phyloP scores from a whole-genome alignment of 2,113 vertebrate species.

The Tylochromis polylepis region DNA sequence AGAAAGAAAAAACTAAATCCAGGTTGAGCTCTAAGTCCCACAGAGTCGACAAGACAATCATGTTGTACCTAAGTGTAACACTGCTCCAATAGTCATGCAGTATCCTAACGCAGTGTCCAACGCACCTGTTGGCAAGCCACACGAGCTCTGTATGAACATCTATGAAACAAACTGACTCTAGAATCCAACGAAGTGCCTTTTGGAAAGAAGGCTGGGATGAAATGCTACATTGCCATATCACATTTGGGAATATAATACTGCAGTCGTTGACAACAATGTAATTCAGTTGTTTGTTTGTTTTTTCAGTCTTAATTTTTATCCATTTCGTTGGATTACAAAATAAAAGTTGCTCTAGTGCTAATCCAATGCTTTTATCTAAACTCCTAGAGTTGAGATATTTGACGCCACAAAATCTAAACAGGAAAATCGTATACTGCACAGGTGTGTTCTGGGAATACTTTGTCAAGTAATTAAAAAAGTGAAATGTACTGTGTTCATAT shows the following conservation, averaged over 20 bases:
- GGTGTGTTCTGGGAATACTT: constrained; percentile 33
- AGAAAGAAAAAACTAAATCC: neutral
- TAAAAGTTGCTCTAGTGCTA: neutral
- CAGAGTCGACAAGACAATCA: neutral
- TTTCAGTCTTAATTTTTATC: neutral
- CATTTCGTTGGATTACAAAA: neutral
- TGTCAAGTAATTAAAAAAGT: constrained; percentile 46
- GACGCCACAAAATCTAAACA: neutral
- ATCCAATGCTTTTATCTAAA: neutral
- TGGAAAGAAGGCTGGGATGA: neutral
- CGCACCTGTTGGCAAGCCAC: neutral
- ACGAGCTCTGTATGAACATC: neutral
- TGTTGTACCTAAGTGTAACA: constrained; percentile 5
- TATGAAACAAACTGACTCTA: neutral
- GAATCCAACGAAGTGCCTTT: neutral
- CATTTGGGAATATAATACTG: neutral
- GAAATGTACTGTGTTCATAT: constrained; percentile 47
- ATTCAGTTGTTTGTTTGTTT: too few species aligned
- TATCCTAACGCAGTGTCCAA: neutral
- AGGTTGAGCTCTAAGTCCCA: neutral
- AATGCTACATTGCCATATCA: constrained; percentile 31
- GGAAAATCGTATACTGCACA: constrained; percentile 8
- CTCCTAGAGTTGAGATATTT: neutral
- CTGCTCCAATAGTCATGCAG: constrained; percentile 1
- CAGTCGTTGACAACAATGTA: neutral